phyloP scores from a whole-genome alignment of 2,113 vertebrate genomes.

The Odontesthes bonariensis region DNA sequence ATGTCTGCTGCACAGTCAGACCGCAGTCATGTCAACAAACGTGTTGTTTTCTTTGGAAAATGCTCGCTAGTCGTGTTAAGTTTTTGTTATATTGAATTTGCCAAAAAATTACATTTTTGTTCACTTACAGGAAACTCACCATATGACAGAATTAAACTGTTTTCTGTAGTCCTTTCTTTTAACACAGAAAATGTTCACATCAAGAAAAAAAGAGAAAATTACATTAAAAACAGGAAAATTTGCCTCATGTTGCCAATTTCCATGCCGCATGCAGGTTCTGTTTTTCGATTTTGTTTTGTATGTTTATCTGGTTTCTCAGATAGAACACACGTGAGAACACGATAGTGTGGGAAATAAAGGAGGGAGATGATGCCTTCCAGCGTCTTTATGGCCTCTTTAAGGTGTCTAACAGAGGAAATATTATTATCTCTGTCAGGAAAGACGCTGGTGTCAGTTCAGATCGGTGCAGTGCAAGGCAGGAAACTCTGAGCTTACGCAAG shows the following conservation, averaged over 20 bases:
- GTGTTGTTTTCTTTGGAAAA: constrained; percentile 12
- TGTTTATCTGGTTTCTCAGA: constrained; percentile 61
- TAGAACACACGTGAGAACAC: constrained; percentile 50
- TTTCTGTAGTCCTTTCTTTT: neutral
- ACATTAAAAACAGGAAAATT: neutral
- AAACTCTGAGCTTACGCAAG: constrained; percentile 60
- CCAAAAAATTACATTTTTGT: no score
- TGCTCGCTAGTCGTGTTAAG: no score
- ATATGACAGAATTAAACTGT: no score
- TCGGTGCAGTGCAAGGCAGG: constrained; percentile 62
- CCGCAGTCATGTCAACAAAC: constrained; percentile 16
- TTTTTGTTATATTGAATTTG: no score
- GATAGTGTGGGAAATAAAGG: constrained; percentile 65
- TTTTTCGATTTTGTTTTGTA: constrained; percentile 53
- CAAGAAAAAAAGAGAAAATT: no score
- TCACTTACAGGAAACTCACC: no score
- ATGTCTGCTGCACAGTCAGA: constrained; percentile 7
- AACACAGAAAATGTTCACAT: neutral
- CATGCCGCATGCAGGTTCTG: constrained; percentile 48
- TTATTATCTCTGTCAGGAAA: constrained; percentile 81
- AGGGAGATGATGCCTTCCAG: constrained; percentile 42
- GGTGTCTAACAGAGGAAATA: constrained; percentile 82
- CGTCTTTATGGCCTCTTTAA: constrained; percentile 71
- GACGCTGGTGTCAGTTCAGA: constrained; percentile 74
- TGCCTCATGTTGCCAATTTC: constrained; percentile 47